These are phyloP conservation scores for Chymomyza caudatula DNA, from an alignment of 2,888 invertebrate genomes.

Conservation along the genomic window DNA sequence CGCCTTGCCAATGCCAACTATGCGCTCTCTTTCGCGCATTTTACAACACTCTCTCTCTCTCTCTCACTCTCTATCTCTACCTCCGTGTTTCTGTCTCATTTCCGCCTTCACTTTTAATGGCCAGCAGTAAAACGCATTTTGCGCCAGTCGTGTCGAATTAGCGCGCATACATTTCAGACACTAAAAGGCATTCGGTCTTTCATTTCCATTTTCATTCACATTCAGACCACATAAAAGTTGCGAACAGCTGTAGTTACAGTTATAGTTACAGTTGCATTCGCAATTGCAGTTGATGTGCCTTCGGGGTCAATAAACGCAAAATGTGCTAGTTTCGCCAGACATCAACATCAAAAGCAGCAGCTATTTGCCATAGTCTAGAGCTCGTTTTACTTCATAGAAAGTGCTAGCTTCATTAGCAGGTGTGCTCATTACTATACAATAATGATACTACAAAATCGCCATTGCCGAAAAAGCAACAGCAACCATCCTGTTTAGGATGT, in stretches of 20 bases:
- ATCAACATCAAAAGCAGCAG: not conserved
- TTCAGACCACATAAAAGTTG: not conserved
- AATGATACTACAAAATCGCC: no score
- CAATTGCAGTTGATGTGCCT: conserved; percentile 27
- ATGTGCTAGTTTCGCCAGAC: conserved; percentile 28
- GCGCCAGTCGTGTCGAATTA: not conserved
- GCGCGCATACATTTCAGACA: not conserved
- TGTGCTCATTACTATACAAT: no score
- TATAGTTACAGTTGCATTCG: not conserved
- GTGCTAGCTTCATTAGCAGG: no score
- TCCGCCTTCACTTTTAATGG: not conserved
- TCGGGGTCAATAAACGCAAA: conserved; percentile 43
- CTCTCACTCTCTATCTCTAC: not conserved
- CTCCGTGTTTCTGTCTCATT: not conserved
- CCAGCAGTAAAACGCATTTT: not conserved
- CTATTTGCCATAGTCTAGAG: not conserved
- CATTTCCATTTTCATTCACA: not conserved
- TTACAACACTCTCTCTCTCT: no score
- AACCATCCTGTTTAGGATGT: no score
- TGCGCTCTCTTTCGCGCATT: not conserved
- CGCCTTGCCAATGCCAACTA: conserved; percentile 7
- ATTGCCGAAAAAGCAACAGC: no score
- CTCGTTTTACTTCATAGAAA: no score
- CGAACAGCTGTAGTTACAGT: not conserved
- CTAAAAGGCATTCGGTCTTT: not conserved